Evolutionary conservation across 2,113 vertebrate genomes (phyloP).

Genomic region (Poecile atricapillus): DNA sequence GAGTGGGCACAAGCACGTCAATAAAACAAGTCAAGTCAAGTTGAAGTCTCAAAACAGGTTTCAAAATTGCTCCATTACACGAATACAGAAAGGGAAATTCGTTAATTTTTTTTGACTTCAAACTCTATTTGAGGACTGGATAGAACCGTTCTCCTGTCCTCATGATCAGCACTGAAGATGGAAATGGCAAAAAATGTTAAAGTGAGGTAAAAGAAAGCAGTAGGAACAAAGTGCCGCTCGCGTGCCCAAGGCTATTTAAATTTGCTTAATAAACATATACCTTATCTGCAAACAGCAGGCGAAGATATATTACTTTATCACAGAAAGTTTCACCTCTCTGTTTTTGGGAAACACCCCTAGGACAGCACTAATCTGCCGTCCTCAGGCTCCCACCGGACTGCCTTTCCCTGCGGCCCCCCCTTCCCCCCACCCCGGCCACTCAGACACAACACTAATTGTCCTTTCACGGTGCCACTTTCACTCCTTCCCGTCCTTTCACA

Average conservation of each 20-base stretch:
- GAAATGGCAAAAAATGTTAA: neutral
- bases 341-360: conserved; percentile 75
- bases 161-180: neutral
- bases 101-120: conserved; percentile 28
- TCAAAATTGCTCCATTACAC: conserved; percentile 51
- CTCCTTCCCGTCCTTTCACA: conserved; percentile 46
- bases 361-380: conserved; percentile 72
- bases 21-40: conserved; percentile 66
- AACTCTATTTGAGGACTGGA: neutral
- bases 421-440: neutral
- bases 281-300: conserved; percentile 75
- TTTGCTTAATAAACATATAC: conserved; percentile 68
- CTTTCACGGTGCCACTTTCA: conserved; percentile 55
- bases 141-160: neutral
- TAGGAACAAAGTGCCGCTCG: conserved; percentile 19
- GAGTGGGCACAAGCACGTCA: conserved; percentile 61
- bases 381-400: conserved; percentile 68
- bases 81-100: conserved; percentile 25
- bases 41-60: conserved; percentile 56
- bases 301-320: conserved; percentile 70
- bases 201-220: conserved; percentile 20
- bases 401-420: conserved; percentile 34
- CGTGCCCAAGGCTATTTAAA: conserved; percentile 43
- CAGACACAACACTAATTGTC: conserved; percentile 56
- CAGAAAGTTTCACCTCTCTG: conserved; percentile 64